phyloP scores from a whole-genome alignment of 2,113 vertebrate genomes.

The Embiotoca jacksoni region DNA sequence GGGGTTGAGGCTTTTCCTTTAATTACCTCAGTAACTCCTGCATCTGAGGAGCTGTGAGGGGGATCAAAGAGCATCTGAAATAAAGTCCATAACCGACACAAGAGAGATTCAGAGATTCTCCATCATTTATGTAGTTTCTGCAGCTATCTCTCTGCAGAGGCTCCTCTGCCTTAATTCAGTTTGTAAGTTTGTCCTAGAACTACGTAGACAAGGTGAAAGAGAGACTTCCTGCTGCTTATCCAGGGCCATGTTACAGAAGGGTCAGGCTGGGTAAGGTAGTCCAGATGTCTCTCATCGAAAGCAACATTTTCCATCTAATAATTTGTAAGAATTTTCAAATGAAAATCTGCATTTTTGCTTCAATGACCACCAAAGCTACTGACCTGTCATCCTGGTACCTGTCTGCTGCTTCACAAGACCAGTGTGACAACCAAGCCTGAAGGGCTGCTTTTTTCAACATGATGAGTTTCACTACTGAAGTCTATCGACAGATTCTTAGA shows the following conservation, averaged over 20 bases:
- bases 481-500: too few relatives aligned
- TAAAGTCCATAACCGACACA: slow-evolving; percentile 31
- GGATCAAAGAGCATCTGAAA: slow-evolving; percentile 69
- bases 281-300: background rate
- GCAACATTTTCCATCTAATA: background rate
- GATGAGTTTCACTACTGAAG: too few relatives aligned
- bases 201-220: background rate
- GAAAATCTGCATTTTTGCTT: too few relatives aligned
- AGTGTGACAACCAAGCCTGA: too few relatives aligned
- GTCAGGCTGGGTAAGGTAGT: background rate
- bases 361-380: too few relatives aligned
- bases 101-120: background rate
- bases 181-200: background rate
- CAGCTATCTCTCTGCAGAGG: background rate
- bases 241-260: too few relatives aligned
- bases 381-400: too few relatives aligned
- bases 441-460: too few relatives aligned
- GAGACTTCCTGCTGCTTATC: background rate
- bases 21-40: slow-evolving; percentile 66
- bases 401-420: too few relatives aligned
- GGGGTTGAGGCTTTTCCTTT: slow-evolving; percentile 61
- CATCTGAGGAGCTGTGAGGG: slow-evolving; percentile 40
- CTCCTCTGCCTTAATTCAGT: background rate
- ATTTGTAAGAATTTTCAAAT: too few relatives aligned
- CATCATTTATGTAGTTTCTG: slow-evolving; percentile 31